Evolutionary conservation across 2,797 vertebrate species (phyloP).

Genomic region (Coilia nasus): DNA sequence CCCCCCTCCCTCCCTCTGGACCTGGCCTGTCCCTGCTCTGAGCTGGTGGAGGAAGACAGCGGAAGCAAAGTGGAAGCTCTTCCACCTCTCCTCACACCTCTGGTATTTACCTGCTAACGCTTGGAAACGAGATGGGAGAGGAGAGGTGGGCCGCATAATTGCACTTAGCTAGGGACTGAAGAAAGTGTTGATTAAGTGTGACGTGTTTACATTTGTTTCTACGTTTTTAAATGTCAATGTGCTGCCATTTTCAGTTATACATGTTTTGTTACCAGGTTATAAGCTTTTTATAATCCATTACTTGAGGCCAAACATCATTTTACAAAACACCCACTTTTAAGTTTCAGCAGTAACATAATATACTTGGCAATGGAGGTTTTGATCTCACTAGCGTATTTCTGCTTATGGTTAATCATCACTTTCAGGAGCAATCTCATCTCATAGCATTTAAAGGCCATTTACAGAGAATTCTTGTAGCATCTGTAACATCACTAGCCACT

Average conservation of each 20-base stretch:
- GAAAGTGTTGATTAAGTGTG: not conserved
- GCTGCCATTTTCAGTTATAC: not conserved
- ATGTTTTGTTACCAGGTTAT: slow-evolving; percentile 18
- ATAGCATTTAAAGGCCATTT: slow-evolving; percentile 46
- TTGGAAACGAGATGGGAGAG: not conserved
- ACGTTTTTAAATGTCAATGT: not conserved
- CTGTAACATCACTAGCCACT: slow-evolving; percentile 61
- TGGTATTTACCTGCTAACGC: not conserved
- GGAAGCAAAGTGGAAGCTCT: not conserved
- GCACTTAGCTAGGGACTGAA: not conserved
- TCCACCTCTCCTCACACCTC: no score
- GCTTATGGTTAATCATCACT: not conserved
- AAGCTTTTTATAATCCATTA: not conserved
- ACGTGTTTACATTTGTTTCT: slow-evolving; percentile 10
- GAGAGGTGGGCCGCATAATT: not conserved
- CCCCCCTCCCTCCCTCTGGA: not conserved
- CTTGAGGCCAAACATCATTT: not conserved
- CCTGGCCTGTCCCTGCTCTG: slow-evolving; percentile 17
- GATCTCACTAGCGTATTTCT: not conserved
- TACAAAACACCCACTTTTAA: not conserved
- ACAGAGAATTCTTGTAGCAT: slow-evolving; percentile 54
- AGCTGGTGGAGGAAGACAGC: slow-evolving; percentile 17
- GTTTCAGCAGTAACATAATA: not conserved
- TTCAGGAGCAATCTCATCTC: slow-evolving; percentile 27
- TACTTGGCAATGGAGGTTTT: not conserved